Base-by-base conservation (phyloP, 2,797 vertebrate species). In the Bufotes viridis region DNA sequence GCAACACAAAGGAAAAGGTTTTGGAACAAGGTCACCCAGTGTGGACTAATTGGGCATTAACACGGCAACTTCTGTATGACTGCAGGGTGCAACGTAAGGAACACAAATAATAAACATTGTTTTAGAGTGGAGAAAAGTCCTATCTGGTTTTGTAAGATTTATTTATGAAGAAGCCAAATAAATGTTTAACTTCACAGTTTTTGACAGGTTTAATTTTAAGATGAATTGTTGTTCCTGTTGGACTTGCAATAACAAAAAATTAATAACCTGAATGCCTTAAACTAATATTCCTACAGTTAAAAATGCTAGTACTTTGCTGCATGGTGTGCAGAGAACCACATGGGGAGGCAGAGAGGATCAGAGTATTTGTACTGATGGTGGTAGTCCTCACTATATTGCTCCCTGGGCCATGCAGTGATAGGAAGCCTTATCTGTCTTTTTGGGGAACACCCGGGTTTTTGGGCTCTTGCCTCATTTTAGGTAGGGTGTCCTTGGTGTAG, bases 11-110 rank as follows among this genome's bases (percentile, higher is more conserved):
- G 67, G 53, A 69, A 81, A 81, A 86, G 82, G 80, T 78, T 89
- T 42, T 24, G 74, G 75, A 90, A 86, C 92, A 92, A 94, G 93
- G 93, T 93, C 92, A 90, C 60, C 0, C 11, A 0, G 55, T 60
- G 72, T 79, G 89, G 88, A 87, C 55, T 5, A 78, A 49, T 0
- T 0, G 57, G 80, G 22, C 63, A 69, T 82, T 70, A 70, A 74
- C 0, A 0, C 26, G 18, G 78, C 86, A 84, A 74, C 78, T 17
- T 60, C 85, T 51, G 15, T 58, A 17, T 1, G 18, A 29, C 82
- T 14, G 29, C 22, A 89, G 87, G 24, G 65, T 57, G 11, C 65
- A 91, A 61, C 0, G 4, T 24, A 84, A 42, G 82, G 87, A 88
- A 87, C 89, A 22, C 86, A 70, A 61, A 55, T 34, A 65, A 63